Percentiles rank a stretch among this genome's conserved stretches.
Conservation (phyloP, 2,797 vertebrate genomes). For the Myripristis jacobus region DNA sequence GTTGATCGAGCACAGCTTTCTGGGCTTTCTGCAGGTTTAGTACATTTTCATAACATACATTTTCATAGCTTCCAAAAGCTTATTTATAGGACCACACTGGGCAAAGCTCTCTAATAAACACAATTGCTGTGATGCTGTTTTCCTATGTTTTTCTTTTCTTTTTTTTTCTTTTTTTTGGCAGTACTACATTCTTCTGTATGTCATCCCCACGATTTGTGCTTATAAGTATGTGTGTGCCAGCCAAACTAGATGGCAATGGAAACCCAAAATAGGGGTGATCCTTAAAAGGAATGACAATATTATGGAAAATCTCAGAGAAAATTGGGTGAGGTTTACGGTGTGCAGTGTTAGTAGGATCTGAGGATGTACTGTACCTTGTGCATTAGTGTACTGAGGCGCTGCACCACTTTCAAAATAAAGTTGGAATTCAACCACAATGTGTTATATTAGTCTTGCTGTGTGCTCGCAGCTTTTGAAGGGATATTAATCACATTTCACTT, state of each 20-base stretch:
- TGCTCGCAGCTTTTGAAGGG: slow-evolving; percentile 53
- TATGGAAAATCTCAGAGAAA: slow-evolving; percentile 17
- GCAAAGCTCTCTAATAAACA: slow-evolving; percentile 44
- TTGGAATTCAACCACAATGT: slow-evolving; percentile 26
- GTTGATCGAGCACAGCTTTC: slow-evolving; percentile 13
- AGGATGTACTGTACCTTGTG: slow-evolving; percentile 13
- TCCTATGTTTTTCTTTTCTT: slow-evolving; percentile 22
- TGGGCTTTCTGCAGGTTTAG: slow-evolving; percentile 3
- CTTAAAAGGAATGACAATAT: slow-evolving; percentile 52
- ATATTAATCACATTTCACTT: slow-evolving; percentile 61
- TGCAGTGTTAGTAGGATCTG: slow-evolving; percentile 1
- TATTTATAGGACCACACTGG: slow-evolving; percentile 55
- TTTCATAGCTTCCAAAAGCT: slow-evolving; percentile 39
- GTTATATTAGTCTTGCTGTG: slow-evolving; percentile 52
- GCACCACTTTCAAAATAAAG: slow-evolving; percentile 38
- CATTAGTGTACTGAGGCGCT: slow-evolving; percentile 30
- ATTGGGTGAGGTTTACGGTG: slow-evolving; percentile 37
- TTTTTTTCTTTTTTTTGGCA: slow-evolving; percentile 29
- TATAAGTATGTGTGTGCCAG: slow-evolving; percentile 64
- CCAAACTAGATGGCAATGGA: slow-evolving; percentile 59
- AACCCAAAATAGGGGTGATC: slow-evolving; percentile 44
- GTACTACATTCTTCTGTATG: slow-evolving; percentile 32
- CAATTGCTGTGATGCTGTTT: slow-evolving; percentile 20
- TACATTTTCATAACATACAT: slow-evolving; percentile 45
- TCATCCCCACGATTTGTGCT: slow-evolving; percentile 42